Conservation (phyloP, 2,113 vertebrate genomes). For the Genyomyrus donnyi region DNA sequence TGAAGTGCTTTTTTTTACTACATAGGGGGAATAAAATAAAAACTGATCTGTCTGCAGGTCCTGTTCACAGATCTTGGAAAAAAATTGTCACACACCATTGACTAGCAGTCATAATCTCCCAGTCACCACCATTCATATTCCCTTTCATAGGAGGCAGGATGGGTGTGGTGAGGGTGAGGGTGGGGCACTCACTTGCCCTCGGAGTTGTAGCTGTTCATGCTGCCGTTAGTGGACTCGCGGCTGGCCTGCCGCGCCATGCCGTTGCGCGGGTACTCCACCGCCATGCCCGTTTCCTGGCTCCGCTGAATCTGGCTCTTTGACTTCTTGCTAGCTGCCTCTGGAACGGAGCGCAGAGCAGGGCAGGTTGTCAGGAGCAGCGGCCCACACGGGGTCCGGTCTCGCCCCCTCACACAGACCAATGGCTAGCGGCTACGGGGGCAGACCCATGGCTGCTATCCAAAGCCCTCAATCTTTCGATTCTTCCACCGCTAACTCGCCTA, state of each 20-base stretch:
- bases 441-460: not conserved
- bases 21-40: not conserved
- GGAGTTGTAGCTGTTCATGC: conserved; percentile 92
- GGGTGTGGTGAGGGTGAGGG: not conserved
- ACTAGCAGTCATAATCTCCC: not conserved
- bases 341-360: conserved; percentile 6
- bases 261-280: conserved; percentile 83
- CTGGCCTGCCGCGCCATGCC: conserved; percentile 90
- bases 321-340: conserved; percentile 89
- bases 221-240: conserved; percentile 92
- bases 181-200: conserved; percentile 86
- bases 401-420: not conserved
- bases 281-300: conserved; percentile 95
- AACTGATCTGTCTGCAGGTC: not conserved
- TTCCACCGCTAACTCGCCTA: not conserved
- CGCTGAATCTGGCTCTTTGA: conserved; percentile 90
- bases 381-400: not conserved
- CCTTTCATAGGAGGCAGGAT: not conserved
- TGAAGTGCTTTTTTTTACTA: not conserved
- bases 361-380: not conserved
- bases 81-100: not conserved
- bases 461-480: not conserved
- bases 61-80: not conserved
- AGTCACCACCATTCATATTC: not conserved
- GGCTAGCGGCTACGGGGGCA: not conserved